Percentiles rank a stretch among this genome's conserved stretches.
Evolutionary conservation across 2,113 vertebrate genomes (phyloP).

Genomic region (Bostrychus sinensis): DNA sequence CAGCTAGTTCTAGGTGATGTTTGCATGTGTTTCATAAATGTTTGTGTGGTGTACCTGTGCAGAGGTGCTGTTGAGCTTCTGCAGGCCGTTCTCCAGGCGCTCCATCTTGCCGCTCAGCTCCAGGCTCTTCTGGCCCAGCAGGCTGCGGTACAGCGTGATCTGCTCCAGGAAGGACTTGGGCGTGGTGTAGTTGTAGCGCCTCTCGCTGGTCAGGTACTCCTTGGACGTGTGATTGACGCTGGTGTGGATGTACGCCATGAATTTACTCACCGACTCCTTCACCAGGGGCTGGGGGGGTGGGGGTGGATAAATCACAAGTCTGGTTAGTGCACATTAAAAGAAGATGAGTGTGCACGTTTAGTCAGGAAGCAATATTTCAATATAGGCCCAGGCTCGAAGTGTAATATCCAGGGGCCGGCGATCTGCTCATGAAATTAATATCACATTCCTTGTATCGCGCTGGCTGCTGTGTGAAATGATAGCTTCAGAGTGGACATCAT

Average conservation of each 20-base stretch:
- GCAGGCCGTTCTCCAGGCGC: slow-evolving; percentile 88
- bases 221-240: slow-evolving; percentile 88
- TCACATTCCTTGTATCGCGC: slow-evolving; percentile 25
- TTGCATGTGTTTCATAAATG: neutral
- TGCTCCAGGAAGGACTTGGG: slow-evolving; percentile 98
- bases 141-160: slow-evolving; percentile 89
- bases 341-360: slow-evolving; percentile 25
- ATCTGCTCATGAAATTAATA: slow-evolving; percentile 42
- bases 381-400: slow-evolving; percentile 18
- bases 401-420: slow-evolving; percentile 21
- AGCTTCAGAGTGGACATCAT: slow-evolving; percentile 40
- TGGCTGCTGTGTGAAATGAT: slow-evolving; percentile 44
- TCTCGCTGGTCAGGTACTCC: slow-evolving; percentile 86
- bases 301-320: slow-evolving; percentile 1
- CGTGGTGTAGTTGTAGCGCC: slow-evolving; percentile 93
- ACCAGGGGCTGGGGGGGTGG: slow-evolving; percentile 76
- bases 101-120: slow-evolving; percentile 88
- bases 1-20: neutral
- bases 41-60: slow-evolving; percentile 83
- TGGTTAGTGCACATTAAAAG: slow-evolving; percentile 20
- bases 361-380: slow-evolving; percentile 18
- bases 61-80: slow-evolving; percentile 92
- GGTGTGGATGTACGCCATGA: slow-evolving; percentile 93
- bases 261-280: slow-evolving; percentile 90
- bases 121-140: slow-evolving; percentile 81